Conservation (phyloP, 2,888 invertebrate species). For the Parthenolecanium corni region DNA sequence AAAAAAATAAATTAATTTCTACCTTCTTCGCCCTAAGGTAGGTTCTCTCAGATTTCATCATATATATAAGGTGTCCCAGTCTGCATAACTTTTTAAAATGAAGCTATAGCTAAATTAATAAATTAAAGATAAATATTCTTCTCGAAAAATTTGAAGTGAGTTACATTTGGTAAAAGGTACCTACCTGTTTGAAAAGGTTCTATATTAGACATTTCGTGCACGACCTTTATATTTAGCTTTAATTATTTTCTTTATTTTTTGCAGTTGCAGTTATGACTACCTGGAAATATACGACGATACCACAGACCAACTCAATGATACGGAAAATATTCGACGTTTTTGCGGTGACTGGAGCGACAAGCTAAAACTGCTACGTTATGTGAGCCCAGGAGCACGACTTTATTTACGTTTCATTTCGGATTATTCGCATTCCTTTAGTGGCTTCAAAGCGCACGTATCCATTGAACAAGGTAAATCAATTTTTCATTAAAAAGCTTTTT, state of each 20-base stretch:
- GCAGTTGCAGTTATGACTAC: slow-evolving; percentile 69
- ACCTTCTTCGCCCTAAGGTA: too few species aligned
- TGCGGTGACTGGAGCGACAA: slow-evolving; percentile 74
- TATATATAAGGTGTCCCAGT: too few species aligned
- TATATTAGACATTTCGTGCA: too few species aligned
- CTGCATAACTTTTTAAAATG: too few species aligned
- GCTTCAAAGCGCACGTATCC: slow-evolving; percentile 59
- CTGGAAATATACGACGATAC: slow-evolving; percentile 50
- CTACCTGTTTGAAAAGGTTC: too few species aligned
- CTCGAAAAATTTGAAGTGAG: too few species aligned
- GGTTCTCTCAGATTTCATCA: too few species aligned
- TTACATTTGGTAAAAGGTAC: too few species aligned
- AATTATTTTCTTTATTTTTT: not conserved
- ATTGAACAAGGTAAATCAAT: slow-evolving; percentile 57
- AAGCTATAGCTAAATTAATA: too few species aligned
- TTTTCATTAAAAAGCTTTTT: not conserved
- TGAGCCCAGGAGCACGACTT: slow-evolving; percentile 50
- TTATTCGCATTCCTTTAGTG: slow-evolving; percentile 63
- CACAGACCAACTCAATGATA: not conserved
- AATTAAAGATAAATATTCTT: too few species aligned
- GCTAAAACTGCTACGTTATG: slow-evolving; percentile 58
- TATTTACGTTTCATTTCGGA: slow-evolving; percentile 62
- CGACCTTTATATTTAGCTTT: too few species aligned
- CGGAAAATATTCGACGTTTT: slow-evolving; percentile 34
- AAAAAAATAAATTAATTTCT: too few species aligned